Conservation (phyloP, 2,113 vertebrate species). For the Amblyopsis rosae region DNA sequence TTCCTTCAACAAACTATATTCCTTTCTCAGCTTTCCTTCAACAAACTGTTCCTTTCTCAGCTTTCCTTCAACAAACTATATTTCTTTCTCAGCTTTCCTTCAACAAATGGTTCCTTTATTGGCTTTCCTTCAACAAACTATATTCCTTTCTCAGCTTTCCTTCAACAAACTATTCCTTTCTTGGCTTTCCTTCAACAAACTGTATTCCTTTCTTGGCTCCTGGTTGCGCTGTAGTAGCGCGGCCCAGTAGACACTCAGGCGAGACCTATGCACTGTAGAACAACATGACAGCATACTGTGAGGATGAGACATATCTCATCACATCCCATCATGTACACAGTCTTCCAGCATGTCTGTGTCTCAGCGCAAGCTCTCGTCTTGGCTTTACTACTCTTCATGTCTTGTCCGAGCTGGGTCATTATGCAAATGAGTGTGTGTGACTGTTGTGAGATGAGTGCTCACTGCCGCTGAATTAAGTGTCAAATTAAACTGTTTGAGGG, state of each 20-base stretch:
- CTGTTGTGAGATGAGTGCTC: neutral
- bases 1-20: conserved; percentile 28
- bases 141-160: conserved; percentile 26
- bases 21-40: conserved; percentile 10
- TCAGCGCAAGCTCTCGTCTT: neutral
- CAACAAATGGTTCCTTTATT: too few species aligned
- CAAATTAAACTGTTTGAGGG: too few species aligned
- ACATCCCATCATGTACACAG: neutral
- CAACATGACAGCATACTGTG: neutral
- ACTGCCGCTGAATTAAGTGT: neutral
- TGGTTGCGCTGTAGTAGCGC: neutral
- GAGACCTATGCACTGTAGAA: neutral
- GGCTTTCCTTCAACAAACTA: conserved; percentile 20
- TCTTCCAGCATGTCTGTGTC: neutral
- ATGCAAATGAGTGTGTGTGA: conserved; percentile 1
- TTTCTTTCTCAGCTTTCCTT: conserved; percentile 19
- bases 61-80: conserved; percentile 23
- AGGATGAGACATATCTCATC: neutral
- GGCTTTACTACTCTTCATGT: neutral
- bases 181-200: neutral
- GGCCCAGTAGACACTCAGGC: neutral
- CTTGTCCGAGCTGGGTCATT: neutral
- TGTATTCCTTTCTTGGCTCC: too few species aligned
- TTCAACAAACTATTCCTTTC: conserved; percentile 21
- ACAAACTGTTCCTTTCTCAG: too few species aligned